Evolutionary conservation across 1,140 invertebrate genomes (phyloP).

Genomic region (Meloidogyne floridensis): DNA sequence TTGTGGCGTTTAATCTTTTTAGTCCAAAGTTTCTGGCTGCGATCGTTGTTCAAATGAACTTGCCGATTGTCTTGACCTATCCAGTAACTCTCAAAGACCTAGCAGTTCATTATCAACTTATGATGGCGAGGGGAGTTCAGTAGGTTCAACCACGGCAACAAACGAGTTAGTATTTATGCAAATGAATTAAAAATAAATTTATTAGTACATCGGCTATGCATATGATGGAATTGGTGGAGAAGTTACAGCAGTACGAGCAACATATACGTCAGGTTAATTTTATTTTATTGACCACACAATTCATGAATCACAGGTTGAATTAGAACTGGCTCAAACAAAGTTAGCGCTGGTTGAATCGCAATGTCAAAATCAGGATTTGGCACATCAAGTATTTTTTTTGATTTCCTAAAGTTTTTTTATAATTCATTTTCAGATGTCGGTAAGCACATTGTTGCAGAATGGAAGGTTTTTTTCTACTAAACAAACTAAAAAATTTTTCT

Average conservation of each 20-base stretch:
- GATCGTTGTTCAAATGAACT: slow-evolving; percentile 20
- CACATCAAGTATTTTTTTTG: slow-evolving; percentile 52
- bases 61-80: background rate
- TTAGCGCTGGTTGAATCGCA: slow-evolving; percentile 93
- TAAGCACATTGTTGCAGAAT: slow-evolving; percentile 19
- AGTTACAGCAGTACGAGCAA: slow-evolving; percentile 55
- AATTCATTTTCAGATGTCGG: slow-evolving; percentile 35
- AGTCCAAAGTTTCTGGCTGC: slow-evolving; percentile 3
- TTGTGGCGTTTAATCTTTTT: background rate
- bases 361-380: slow-evolving; percentile 84
- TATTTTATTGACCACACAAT: background rate
- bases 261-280: slow-evolving; percentile 49
- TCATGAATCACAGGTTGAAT: slow-evolving; percentile 73
- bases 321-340: slow-evolving; percentile 93
- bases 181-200: slow-evolving; percentile 8
- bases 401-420: slow-evolving; percentile 1
- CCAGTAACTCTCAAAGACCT: background rate
- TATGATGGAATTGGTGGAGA: slow-evolving; percentile 48
- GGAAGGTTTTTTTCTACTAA: background rate
- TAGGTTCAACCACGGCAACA: background rate
- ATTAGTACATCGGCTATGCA: slow-evolving; percentile 14
- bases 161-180: background rate
- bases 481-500: background rate
- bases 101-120: background rate
- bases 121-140: background rate